phyloP scores from a whole-genome alignment of 2,797 vertebrate genomes.

The Anguilla pacifica region DNA sequence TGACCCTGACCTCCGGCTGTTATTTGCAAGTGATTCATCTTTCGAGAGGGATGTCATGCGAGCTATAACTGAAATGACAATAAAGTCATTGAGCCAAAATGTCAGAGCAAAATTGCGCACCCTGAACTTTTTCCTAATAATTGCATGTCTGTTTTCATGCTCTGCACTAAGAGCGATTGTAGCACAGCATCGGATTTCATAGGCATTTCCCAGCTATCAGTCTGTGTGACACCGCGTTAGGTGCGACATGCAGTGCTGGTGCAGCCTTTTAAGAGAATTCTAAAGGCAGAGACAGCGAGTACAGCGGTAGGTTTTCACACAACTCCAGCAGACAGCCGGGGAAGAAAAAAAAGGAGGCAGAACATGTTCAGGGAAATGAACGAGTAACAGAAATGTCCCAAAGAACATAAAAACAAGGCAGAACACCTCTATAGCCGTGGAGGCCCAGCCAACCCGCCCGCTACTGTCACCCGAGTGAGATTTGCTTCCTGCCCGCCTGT shows the following conservation, averaged over 20 bases:
- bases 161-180: background rate
- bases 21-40: conserved; percentile 22
- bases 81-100: conserved; percentile 22
- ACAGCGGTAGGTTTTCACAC: background rate
- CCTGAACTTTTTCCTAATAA: background rate
- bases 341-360: background rate
- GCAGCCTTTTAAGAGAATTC: background rate
- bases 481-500: background rate
- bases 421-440: background rate
- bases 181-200: background rate
- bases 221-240: background rate
- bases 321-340: background rate
- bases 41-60: conserved; percentile 19
- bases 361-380: conserved; percentile 6
- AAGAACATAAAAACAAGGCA: background rate
- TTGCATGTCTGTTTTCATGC: background rate
- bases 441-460: background rate
- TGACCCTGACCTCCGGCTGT: conserved; percentile 28
- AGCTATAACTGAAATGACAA: background rate
- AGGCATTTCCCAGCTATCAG: background rate
- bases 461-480: background rate
- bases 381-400: background rate
- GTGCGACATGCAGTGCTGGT: background rate
- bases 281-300: background rate
- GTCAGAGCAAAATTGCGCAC: background rate